A percentile compares a stretch with the other conserved stretches of the same genome.
phyloP scores from a whole-genome alignment of 2,113 vertebrate species.

The Pimephales promelas region DNA sequence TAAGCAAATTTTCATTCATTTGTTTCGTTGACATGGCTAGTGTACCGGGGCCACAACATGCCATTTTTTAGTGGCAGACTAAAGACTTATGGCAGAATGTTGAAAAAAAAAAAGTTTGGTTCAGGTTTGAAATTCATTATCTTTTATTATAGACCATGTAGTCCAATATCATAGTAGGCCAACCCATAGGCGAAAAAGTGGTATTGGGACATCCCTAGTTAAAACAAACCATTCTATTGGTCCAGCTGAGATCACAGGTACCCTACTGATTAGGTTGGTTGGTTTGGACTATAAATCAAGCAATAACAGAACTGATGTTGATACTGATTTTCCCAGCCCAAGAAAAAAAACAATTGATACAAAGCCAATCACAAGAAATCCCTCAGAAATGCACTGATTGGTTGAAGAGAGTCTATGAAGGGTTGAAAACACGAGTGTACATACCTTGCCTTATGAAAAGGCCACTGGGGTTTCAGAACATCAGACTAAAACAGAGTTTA shows the following conservation, averaged over 20 bases:
- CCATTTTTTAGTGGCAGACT: too few species aligned
- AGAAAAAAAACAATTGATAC: conserved; percentile 42
- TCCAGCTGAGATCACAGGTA: not conserved
- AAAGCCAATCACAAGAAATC: conserved; percentile 60
- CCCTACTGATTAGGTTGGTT: conserved; percentile 58
- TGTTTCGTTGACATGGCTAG: too few species aligned
- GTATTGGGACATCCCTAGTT: too few species aligned
- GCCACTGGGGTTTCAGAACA: conserved; percentile 62
- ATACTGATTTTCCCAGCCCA: conserved; percentile 33
- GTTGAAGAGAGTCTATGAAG: conserved; percentile 57
- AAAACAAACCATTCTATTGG: not conserved
- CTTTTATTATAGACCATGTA: too few species aligned
- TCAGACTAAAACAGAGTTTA: conserved; percentile 76
- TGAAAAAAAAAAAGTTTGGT: too few species aligned
- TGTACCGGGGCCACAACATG: too few species aligned
- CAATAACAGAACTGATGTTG: conserved; percentile 19
- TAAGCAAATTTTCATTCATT: too few species aligned
- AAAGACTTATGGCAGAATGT: too few species aligned
- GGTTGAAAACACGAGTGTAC: conserved; percentile 61
- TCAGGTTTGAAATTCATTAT: too few species aligned
- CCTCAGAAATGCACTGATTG: conserved; percentile 62
- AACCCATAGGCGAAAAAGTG: too few species aligned
- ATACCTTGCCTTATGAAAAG: conserved; percentile 72
- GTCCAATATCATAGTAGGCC: too few species aligned
- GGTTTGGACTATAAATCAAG: conserved; percentile 54